Evolutionary conservation across 2,113 vertebrate genomes (phyloP).

Genomic region (Plectropomus leopardus): DNA sequence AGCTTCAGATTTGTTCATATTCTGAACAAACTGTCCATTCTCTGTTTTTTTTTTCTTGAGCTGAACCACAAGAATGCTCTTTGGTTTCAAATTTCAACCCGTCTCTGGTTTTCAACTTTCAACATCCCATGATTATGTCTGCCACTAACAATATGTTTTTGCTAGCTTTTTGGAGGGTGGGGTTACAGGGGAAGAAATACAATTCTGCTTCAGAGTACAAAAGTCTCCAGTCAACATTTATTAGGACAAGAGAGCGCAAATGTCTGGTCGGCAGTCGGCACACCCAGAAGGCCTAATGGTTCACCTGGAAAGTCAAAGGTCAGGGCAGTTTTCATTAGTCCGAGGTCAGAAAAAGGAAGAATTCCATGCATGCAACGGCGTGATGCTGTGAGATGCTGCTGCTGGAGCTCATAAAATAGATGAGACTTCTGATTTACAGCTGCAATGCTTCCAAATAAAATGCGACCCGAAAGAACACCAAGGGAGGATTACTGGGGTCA

Average conservation of each 20-base stretch:
- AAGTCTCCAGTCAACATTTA: not conserved
- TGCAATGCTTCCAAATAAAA: not conserved
- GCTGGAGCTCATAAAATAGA: not conserved
- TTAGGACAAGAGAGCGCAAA: not conserved
- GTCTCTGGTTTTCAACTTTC: constrained; percentile 2
- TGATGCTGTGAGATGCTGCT: not conserved
- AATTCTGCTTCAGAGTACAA: not conserved
- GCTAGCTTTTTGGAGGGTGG: accelerated
- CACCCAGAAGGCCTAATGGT: not conserved
- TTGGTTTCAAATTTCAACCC: constrained; percentile 14
- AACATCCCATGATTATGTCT: constrained; percentile 34
- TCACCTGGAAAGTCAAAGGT: not conserved
- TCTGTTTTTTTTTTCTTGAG: constrained; percentile 33
- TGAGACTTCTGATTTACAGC: not conserved
- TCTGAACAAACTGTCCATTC: not conserved
- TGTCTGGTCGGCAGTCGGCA: not conserved
- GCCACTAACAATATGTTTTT: constrained; percentile 21
- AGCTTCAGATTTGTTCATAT: too few relatives aligned
- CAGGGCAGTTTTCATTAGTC: not conserved
- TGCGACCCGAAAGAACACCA: not conserved
- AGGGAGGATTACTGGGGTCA: not conserved
- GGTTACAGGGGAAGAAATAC: not conserved
- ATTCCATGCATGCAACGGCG: too few relatives aligned
- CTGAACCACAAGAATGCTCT: constrained; percentile 49
- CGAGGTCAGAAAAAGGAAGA: not conserved